Evolutionary conservation across 1,140 invertebrate genomes (phyloP).

Genomic region (Camponotus vicinus): DNA sequence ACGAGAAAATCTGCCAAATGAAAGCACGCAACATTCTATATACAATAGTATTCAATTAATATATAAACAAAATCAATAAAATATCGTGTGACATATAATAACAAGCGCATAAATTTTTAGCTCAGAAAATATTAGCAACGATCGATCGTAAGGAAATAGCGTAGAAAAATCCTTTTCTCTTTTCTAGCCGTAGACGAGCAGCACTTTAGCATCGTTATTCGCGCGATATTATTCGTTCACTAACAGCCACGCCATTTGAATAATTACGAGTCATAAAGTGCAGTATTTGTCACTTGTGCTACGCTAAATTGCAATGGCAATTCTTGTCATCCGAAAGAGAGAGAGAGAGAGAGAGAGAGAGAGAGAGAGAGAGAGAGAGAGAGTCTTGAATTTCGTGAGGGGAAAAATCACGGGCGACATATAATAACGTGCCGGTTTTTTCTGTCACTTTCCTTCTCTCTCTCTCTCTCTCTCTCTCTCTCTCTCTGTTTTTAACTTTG

Average conservation of each 20-base stretch:
- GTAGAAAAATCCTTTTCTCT: constrained; percentile 11
- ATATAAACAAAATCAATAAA: not conserved
- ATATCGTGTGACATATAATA: not conserved
- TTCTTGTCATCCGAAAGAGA: constrained; percentile 39
- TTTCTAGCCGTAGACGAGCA: not conserved
- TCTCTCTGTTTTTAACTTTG: constrained; percentile 44
- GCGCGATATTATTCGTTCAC: constrained; percentile 45
- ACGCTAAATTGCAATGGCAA: constrained; percentile 47
- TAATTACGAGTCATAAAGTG: constrained; percentile 67
- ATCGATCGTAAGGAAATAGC: not conserved
- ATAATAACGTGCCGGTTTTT: constrained; percentile 7
- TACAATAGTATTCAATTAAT: not conserved
- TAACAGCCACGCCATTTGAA: constrained; percentile 64
- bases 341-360: not conserved
- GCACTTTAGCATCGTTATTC: constrained; percentile 19
- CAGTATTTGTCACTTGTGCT: constrained; percentile 55
- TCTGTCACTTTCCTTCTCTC: constrained; percentile 31
- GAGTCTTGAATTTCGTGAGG: constrained; percentile 35
- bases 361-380: too few species aligned
- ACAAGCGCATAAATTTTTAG: not conserved
- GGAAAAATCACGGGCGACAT: constrained; percentile 54
- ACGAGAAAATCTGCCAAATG: not conserved
- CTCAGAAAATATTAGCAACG: constrained; percentile 17
- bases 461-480: constrained; percentile 21
- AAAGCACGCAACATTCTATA: not conserved